Evolutionary conservation across 2,888 invertebrate genomes (phyloP), one percentile per base, ranked within the genome.

Genomic region (Trichacis sp.): DNA sequence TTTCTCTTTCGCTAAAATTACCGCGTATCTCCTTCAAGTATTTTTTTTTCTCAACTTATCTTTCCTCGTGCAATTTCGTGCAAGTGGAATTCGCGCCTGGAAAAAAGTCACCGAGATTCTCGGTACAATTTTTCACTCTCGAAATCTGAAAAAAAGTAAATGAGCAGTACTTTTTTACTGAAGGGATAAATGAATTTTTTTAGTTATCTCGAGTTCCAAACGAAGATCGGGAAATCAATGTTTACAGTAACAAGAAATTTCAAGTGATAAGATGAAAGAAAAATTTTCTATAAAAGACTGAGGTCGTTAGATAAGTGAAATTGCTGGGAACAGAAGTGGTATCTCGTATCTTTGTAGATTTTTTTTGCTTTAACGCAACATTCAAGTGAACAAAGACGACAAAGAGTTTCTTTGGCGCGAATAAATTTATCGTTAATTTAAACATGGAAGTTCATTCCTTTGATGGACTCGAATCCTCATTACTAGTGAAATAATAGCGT

Each of bases 221-320:
- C n/a, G n/a, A n/a, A n/a, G n/a, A n/a, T n/a, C n/a, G n/a, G n/a
- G n/a, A n/a, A n/a, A n/a, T n/a, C n/a, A 9, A 33, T 11, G 33
- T 9, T 33, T 11, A 33, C 33, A n/a, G 33, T 6, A 2, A n/a
- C 33, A n/a, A 33, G n/a, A 33, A 33, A n/a, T 33, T n/a, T n/a
- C n/a, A n/a, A n/a, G 33, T 24, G 24, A 3, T 3, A 24, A n/a
- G 33, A 6, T 6, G 33, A 9, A 9, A 33, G n/a, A 33, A 33
- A n/a, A 33, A 11, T 6, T 6, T 6, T 2, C 8, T 42, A 12
- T 12, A 2, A 18, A 18, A 42, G 14, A 15, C 11, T 4, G 3
- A n/a, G 18, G 15, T 42, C 18, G 42, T 42, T 18, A 18, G 42
- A 42, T 42, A 42, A 42, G 18, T 42, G n/a, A 42, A 42, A 18